Evolutionary conservation across 2,113 vertebrate genomes (phyloP), one percentile per base, ranked within the genome.

Genomic region (Pavo muticus): DNA sequence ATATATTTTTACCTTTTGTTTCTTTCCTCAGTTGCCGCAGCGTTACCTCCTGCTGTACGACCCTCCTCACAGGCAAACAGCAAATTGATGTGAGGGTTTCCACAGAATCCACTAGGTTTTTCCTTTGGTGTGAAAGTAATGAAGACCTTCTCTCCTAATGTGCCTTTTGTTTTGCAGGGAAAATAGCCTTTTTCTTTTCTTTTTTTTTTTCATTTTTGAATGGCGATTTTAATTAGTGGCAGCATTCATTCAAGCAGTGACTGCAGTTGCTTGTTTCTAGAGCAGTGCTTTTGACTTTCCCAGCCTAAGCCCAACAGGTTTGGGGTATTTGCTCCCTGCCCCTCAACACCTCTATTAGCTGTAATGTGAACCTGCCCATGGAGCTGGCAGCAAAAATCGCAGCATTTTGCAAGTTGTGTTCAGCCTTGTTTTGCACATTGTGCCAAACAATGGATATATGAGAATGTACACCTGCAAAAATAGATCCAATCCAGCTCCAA

Each of bases 181-280:
- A 48, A 48, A 2, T 15, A 30, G 2, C 3, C 52, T 30, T 30
- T 6, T 52, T 13, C 5, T 54, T 21, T 50, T 16, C 5, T 54
- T 21, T 50, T 16, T 16, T 44, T 52, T 25, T 15, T 52, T 29
- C 8, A 3, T 52, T 25, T 32, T 15, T 10, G 6, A 37, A 11
- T 52, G 1, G 3, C 12, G 18, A 4, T 65, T 83, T 50, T 48
- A 20, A 21, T 50, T 21, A 13, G 30, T 19, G 42, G 17, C 40
- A 1, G 4, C 5, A 3, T 25, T 45, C n/a, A 6, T 18, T 32
- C 9, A 18, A 21, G 24, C 10, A n/a, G 30, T 45, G 11, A 5
- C 19, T 29, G 12, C 37, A 40, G 35, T 59, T 54, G 3, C 17
- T 68, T 10, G 2, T 80, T 52, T 67, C 25, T 30, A 8, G 42